Evolutionary conservation across 2,888 invertebrate species (phyloP), one percentile per base, ranked within the genome.

Genomic region (Dryobota labecula): DNA sequence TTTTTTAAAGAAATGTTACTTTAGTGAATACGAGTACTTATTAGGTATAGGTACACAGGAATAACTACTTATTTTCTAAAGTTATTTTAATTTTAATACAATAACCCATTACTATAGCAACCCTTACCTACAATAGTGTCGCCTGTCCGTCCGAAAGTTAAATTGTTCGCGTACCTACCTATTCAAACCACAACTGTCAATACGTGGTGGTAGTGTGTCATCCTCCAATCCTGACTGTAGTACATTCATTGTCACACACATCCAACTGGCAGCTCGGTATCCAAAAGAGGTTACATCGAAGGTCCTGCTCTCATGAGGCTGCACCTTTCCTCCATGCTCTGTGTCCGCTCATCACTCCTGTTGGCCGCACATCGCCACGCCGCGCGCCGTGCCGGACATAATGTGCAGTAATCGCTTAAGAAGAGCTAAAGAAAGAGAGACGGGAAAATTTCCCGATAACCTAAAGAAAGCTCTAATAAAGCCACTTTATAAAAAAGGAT

Each of bases 331-430:
- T 60, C 11, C n/a, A 18, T 5, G 30, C 11, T 30, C 2, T 2
- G 36, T 9, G 20, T 27, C 20, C 1, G 27, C 36, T 27, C 15
- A 20, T n/a, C n/a, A 27, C 64, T 41, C 7, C 72, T 84, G 64
- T 86, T 84, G 77, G 75, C 87, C 84, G 83, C 77, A 84, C 84
- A 86, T 84, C 82, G 84, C 78, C 84, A 83, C 83, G 63, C 74
- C n/a, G 83, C 84, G 33, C 33, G 33, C 33, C 33, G 5, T 33
- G 5, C 78, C n/a, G 1, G 68, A 80, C 68, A 72, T 72, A 61
- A 72, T 74, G 69, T 45, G 62, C 60, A 63, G 62, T 78, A 75
- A 82, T 81, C 73, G 70, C 66, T 58, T 73, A n/a, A n/a, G n/a
- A n/a, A n/a, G n/a, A n/a, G n/a, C n/a, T n/a, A n/a, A n/a, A n/a